Percentiles rank a stretch among this genome's conserved stretches.
Conservation (phyloP, 2,113 vertebrate species). For the Hippocampus zosterae region DNA sequence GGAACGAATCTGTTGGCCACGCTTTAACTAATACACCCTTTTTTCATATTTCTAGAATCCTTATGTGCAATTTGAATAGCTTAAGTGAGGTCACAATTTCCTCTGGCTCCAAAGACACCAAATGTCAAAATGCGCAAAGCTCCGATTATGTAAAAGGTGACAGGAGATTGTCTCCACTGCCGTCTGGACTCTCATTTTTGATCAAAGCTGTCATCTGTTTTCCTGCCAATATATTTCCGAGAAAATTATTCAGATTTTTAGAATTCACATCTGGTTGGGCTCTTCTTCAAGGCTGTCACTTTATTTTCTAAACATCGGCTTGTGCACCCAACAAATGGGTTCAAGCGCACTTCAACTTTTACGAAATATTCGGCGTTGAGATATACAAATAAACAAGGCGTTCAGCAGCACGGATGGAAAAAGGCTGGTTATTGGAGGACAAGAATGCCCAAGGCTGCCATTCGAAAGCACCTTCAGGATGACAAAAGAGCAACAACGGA, state of each 20-base stretch:
- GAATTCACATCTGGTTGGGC: background rate
- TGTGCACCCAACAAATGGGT: slow-evolving; percentile 3
- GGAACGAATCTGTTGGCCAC: no score
- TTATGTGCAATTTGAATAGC: background rate
- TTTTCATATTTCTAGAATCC: background rate
- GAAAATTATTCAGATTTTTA: background rate
- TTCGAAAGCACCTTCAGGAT: slow-evolving; percentile 52
- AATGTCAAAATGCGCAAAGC: background rate
- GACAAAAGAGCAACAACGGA: slow-evolving; percentile 57
- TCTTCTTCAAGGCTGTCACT: background rate
- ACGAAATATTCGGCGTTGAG: slow-evolving; percentile 4
- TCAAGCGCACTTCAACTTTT: slow-evolving; percentile 11
- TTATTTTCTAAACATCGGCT: background rate
- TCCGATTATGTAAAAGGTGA: background rate
- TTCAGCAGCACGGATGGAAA: slow-evolving; percentile 47
- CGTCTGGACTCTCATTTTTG: slow-evolving; percentile 31
- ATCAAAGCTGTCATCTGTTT: slow-evolving; percentile 17
- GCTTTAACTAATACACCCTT: background rate
- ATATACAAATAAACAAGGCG: slow-evolving; percentile 28
- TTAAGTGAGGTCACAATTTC: background rate
- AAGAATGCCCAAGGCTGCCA: slow-evolving; percentile 54
- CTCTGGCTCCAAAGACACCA: background rate
- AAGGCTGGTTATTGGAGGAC: slow-evolving; percentile 21
- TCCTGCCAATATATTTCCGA: slow-evolving; percentile 17
- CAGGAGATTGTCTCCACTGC: background rate